phyloP scores from a whole-genome alignment of 2,888 invertebrate species.

The Coelogynopora nodosa region DNA sequence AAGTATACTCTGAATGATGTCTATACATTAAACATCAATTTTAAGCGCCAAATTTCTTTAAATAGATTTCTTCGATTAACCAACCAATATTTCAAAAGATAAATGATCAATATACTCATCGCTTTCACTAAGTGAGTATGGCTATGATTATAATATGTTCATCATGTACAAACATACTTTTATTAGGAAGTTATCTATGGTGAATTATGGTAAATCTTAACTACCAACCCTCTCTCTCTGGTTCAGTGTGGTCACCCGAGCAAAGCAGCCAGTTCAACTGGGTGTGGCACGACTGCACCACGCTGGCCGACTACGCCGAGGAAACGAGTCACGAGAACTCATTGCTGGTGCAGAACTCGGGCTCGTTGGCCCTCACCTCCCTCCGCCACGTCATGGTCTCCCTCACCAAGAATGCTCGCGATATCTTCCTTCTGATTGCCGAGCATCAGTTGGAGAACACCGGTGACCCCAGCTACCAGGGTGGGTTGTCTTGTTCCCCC shows the following conservation, averaged over 20 bases:
- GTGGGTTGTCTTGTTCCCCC: not conserved
- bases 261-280: conserved; percentile 74
- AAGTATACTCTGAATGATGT: too few relatives aligned
- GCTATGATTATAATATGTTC: too few relatives aligned
- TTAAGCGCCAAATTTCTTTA: too few relatives aligned
- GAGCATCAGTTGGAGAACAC: conserved; percentile 76
- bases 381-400: conserved; percentile 83
- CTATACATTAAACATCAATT: too few relatives aligned
- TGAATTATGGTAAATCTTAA: too few relatives aligned
- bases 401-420: conserved; percentile 76
- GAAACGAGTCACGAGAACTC: conserved; percentile 68
- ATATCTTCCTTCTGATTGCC: conserved; percentile 72
- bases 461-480: conserved; percentile 65
- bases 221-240: conserved; percentile 35
- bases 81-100: too few relatives aligned
- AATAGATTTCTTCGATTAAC: too few relatives aligned
- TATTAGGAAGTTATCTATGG: too few relatives aligned
- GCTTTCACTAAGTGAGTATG: too few relatives aligned
- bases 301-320: conserved; percentile 75
- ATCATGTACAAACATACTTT: too few relatives aligned
- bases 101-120: too few relatives aligned
- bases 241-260: conserved; percentile 70
- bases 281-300: conserved; percentile 84
- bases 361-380: conserved; percentile 68
- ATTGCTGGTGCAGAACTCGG: not conserved